Evolutionary conservation across 2,888 invertebrate genomes (phyloP).

Genomic region (Dexiosoma caninum): DNA sequence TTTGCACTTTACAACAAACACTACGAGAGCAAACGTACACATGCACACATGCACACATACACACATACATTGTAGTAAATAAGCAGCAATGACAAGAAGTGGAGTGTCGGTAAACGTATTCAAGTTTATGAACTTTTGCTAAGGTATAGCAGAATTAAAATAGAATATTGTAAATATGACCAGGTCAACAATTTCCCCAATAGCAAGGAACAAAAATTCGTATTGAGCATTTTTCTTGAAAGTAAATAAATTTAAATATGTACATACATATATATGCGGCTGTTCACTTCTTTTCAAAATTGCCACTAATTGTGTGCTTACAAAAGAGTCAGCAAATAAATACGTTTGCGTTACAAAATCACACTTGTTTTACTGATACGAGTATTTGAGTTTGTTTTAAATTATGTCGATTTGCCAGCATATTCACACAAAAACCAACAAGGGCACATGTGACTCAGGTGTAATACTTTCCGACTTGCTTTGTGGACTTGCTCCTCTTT

Average conservation of each 20-base stretch:
- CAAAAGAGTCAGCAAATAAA: no score
- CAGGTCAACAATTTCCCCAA: not conserved
- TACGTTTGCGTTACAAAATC: no score
- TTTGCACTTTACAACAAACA: not conserved
- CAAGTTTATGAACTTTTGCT: slow-evolving; percentile 26
- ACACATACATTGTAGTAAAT: not conserved
- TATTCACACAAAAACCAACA: no score
- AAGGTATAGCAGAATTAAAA: not conserved
- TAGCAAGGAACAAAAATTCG: not conserved
- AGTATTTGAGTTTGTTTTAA: no score
- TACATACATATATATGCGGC: not conserved
- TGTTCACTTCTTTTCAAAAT: not conserved
- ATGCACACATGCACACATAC: not conserved
- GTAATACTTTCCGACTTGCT: no score
- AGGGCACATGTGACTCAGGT: no score
- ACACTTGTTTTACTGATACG: no score
- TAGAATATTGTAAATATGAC: slow-evolving; percentile 15
- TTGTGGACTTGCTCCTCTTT: no score
- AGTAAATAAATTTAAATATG: not conserved
- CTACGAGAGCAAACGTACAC: not conserved
- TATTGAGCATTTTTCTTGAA: not conserved
- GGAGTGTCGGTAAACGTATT: not conserved
- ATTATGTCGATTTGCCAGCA: no score
- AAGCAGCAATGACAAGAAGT: not conserved
- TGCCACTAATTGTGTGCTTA: not conserved